phyloP scores from a whole-genome alignment of 2,888 invertebrate genomes.

The Automeris io region DNA sequence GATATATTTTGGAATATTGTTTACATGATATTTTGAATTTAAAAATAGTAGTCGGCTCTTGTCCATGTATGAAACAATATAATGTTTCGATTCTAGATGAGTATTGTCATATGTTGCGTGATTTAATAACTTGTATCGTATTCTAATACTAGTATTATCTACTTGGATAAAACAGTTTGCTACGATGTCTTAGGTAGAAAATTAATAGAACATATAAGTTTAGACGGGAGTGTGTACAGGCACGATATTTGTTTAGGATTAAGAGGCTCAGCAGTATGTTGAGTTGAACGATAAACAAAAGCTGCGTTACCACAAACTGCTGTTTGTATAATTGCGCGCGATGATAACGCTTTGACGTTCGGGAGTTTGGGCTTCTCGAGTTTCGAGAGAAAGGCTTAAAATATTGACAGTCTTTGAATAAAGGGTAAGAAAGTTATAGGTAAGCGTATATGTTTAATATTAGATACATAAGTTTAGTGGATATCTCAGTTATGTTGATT shows the following conservation, averaged over 20 bases:
- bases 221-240: slow-evolving; percentile 29
- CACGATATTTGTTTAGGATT: slow-evolving; percentile 71
- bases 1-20: no score
- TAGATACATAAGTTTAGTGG: slow-evolving; percentile 24
- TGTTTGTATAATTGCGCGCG: slow-evolving; percentile 70
- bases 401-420: slow-evolving; percentile 33
- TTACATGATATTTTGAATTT: no score
- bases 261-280: slow-evolving; percentile 60
- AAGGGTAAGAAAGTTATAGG: slow-evolving; percentile 29
- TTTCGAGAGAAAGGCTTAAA: slow-evolving; percentile 34
- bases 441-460: slow-evolving; percentile 21
- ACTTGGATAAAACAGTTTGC: no score
- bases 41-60: no score
- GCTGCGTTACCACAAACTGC: slow-evolving; percentile 57
- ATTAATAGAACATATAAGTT: slow-evolving; percentile 75
- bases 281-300: slow-evolving; percentile 66
- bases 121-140: no score
- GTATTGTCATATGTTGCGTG: no score
- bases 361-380: slow-evolving; percentile 33
- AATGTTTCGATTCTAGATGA: no score
- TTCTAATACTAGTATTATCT: slow-evolving; percentile 4
- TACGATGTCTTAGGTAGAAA: no score
- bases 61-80: no score
- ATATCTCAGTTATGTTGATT: slow-evolving; percentile 27
- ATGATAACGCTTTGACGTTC: slow-evolving; percentile 59